Conservation (phyloP, 1,140 invertebrate genomes). For the Monomorium pharaonis region DNA sequence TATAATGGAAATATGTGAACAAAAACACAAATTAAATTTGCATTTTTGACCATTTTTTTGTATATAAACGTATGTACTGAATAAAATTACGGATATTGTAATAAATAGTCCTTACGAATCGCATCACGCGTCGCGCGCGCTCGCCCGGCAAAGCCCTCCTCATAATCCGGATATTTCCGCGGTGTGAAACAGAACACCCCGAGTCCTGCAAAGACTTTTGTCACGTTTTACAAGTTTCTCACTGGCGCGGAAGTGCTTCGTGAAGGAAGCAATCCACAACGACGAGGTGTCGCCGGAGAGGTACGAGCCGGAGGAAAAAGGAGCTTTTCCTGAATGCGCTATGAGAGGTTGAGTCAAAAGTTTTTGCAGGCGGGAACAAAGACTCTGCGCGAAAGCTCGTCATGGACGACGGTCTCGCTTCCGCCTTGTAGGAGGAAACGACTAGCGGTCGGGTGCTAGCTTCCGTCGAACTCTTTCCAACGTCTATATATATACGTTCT, state of each 20-base stretch:
- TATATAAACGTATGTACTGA: not conserved
- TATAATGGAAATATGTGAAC: not conserved
- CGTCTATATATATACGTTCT: constrained; percentile 3
- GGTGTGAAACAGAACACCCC: not conserved
- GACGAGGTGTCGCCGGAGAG: constrained; percentile 5
- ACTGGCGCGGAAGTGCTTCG: constrained; percentile 40
- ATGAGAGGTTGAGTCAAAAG: constrained; percentile 62
- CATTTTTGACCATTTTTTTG: not conserved
- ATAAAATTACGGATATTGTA: not conserved
- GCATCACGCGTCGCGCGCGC: not conserved
- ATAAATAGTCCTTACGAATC: not conserved
- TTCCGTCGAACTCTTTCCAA: constrained; percentile 12
- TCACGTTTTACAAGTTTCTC: constrained; percentile 63
- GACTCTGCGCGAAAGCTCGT: constrained; percentile 58
- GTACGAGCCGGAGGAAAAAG: constrained; percentile 31
- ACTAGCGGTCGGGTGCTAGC: not conserved
- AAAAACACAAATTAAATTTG: not conserved
- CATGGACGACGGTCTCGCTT: constrained; percentile 59
- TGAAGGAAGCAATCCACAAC: constrained; percentile 51
- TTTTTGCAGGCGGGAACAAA: constrained; percentile 68
- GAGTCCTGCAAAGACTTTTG: constrained; percentile 42
- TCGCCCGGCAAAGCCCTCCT: not conserved
- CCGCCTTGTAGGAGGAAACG: constrained; percentile 38
- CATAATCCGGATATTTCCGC: constrained; percentile 47
- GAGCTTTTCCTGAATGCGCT: constrained; percentile 64